phyloP scores from a whole-genome alignment of 2,113 vertebrate species.

The human region GRCh38 chr5:130096001-130096500 shows the following conservation, averaged over 20 bases:
- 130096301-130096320: too few relatives aligned
- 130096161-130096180: neutral
- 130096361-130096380: too few relatives aligned
- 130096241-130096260: too few relatives aligned
- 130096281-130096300: too few relatives aligned
- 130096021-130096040: neutral
- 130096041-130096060: neutral
- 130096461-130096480: neutral
- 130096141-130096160: neutral
- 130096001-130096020: neutral
- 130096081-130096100: neutral
- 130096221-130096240: too few relatives aligned
- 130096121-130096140: neutral
- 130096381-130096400: too few relatives aligned
- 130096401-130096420: too few relatives aligned
- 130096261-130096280: too few relatives aligned
- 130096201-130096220: too few relatives aligned
- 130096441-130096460: neutral
- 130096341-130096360: too few relatives aligned
- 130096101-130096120: neutral
- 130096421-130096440: neutral
- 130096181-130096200: too few relatives aligned
- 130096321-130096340: too few relatives aligned
- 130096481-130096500: neutral
- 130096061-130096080: neutral